These are phyloP conservation scores for Malacoctenus gilli DNA, from an alignment of 2,797 vertebrate species.

Conservation along the genomic window DNA sequence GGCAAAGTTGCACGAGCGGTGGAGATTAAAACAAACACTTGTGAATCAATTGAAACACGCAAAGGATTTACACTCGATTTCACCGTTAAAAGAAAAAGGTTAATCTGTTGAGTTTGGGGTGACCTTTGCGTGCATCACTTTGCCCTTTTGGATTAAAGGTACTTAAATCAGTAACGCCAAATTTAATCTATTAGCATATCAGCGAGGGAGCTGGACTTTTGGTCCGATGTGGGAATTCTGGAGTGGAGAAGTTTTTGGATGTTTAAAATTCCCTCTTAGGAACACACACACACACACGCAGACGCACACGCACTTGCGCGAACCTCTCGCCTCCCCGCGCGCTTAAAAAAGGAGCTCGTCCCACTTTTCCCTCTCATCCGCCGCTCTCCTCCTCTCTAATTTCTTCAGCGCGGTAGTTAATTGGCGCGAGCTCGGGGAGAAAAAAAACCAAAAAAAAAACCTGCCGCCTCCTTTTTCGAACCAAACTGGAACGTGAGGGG, in stretches of 20 bases:
- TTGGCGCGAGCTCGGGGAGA: constrained; percentile 64
- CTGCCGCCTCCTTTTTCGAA: constrained; percentile 24
- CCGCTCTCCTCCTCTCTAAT: constrained; percentile 60
- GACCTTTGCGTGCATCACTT: background rate
- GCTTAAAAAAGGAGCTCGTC: constrained; percentile 73
- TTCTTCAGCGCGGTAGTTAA: constrained; percentile 67
- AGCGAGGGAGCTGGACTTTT: constrained; percentile 24
- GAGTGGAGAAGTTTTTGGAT: no score
- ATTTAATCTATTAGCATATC: constrained; percentile 10
- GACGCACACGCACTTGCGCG: constrained; percentile 28
- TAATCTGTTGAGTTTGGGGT: background rate
- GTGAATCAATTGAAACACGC: constrained; percentile 8
- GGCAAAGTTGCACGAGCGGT: background rate
- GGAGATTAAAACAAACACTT: background rate
- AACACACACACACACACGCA: constrained; percentile 5
- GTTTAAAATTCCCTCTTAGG: constrained; percentile 1
- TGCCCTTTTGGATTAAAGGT: constrained; percentile 3
- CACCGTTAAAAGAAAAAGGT: background rate
- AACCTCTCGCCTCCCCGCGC: constrained; percentile 46
- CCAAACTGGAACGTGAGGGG: constrained; percentile 61
- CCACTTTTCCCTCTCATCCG: constrained; percentile 68
- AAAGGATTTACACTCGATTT: constrained; percentile 1
- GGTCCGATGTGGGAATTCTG: no score
- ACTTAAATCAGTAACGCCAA: constrained; percentile 24
- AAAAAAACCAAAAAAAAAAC: background rate